A percentile compares a stretch with the other conserved stretches of the same genome.
Conservation (phyloP, 2,888 invertebrate species). For the Entomobrya multifasciata region DNA sequence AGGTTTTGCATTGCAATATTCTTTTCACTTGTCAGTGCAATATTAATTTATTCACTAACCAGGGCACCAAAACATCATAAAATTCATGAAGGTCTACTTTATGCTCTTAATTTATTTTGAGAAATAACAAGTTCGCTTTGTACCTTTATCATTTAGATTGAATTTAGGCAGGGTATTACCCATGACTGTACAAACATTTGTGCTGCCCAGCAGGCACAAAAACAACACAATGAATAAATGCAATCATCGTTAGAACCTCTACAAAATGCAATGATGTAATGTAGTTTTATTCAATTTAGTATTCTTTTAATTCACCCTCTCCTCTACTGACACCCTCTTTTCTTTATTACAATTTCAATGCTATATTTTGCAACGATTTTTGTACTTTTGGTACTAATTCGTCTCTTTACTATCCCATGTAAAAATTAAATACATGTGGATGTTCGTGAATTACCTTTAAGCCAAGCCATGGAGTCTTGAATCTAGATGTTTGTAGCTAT, state of each 20-base stretch:
- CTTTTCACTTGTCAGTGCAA: too few species aligned
- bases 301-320: background rate
- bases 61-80: too few species aligned
- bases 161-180: background rate
- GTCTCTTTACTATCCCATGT: too few species aligned
- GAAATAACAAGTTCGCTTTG: slow-evolving; percentile 8
- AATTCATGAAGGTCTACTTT: too few species aligned
- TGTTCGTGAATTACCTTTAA: slow-evolving; percentile 27
- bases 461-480: too few species aligned
- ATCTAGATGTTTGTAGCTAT: too few species aligned
- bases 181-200: slow-evolving; percentile 13
- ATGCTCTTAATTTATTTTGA: too few species aligned
- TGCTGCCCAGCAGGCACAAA: slow-evolving; percentile 15
- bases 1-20: too few species aligned
- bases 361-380: background rate
- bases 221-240: background rate
- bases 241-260: background rate
- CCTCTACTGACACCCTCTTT: background rate
- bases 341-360: background rate
- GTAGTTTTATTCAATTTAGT: background rate
- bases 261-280: too few species aligned
- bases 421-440: too few species aligned
- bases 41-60: too few species aligned
- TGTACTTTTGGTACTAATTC: too few species aligned
- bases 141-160: background rate